These are phyloP conservation scores for Lates calcarifer DNA, from an alignment of 2,113 vertebrate species.

Conservation along the genomic window DNA sequence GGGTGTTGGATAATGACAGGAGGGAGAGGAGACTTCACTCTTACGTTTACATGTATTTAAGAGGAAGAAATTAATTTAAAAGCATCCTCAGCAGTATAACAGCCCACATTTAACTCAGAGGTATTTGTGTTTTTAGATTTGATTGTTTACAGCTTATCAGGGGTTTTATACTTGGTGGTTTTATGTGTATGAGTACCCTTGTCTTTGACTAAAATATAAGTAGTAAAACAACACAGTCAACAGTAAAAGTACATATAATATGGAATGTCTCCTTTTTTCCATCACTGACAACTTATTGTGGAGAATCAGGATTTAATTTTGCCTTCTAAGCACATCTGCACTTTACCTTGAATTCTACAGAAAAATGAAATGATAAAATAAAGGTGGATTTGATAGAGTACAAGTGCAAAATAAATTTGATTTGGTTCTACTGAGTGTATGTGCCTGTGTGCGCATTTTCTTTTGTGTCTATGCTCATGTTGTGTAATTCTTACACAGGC, in stretches of 20 bases:
- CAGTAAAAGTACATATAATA: background rate
- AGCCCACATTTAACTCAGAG: background rate
- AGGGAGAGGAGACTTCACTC: constrained; percentile 1
- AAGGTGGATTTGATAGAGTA: background rate
- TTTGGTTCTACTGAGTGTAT: background rate
- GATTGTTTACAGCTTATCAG: background rate
- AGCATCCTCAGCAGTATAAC: background rate
- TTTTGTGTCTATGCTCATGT: background rate
- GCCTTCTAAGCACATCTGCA: background rate
- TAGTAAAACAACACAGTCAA: background rate
- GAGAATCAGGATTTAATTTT: background rate
- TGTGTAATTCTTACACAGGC: constrained; percentile 34
- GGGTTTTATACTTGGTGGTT: background rate
- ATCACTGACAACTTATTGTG: background rate
- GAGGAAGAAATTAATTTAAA: background rate
- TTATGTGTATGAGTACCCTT: background rate
- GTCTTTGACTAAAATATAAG: background rate
- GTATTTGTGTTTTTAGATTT: background rate
- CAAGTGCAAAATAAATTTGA: background rate
- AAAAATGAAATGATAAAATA: background rate
- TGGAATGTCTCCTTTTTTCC: background rate
- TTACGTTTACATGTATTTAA: constrained; percentile 18
- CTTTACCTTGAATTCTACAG: background rate
- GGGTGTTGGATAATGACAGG: background rate
- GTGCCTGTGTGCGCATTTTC: background rate